phyloP scores from a whole-genome alignment of 1,140 invertebrate species.

The Zophobas atratus region DNA sequence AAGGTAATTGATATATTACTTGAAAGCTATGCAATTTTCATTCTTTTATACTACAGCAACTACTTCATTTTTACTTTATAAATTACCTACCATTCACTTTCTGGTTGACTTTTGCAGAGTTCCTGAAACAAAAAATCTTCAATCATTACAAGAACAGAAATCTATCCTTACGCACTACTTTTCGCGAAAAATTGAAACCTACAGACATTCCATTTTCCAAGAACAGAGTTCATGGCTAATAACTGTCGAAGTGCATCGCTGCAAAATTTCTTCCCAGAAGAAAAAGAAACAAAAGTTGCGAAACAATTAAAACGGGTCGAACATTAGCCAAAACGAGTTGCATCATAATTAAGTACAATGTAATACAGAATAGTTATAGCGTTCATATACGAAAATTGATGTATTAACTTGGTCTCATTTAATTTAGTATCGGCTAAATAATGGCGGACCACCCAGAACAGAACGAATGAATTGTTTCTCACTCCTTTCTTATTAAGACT shows the following conservation, averaged over 20 bases:
- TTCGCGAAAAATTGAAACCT: too few relatives aligned
- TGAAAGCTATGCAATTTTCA: too few relatives aligned
- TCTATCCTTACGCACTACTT: too few relatives aligned
- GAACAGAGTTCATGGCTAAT: too few relatives aligned
- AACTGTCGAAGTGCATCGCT: too few relatives aligned
- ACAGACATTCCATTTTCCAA: too few relatives aligned
- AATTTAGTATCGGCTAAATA: conserved; percentile 55
- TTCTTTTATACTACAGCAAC: neutral
- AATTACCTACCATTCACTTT: conserved; percentile 11
- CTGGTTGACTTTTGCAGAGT: conserved; percentile 31
- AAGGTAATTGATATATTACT: too few relatives aligned
- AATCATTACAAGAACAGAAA: neutral
- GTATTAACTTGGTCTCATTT: conserved; percentile 54
- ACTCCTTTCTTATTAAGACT: conserved; percentile 46
- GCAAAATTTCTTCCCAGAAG: neutral
- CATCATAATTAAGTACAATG: conserved; percentile 55
- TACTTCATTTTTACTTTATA: neutral
- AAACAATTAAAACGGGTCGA: conserved; percentile 23
- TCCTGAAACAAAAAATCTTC: conserved; percentile 31
- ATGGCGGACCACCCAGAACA: conserved; percentile 53
- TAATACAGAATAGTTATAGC: conserved; percentile 52
- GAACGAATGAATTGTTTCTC: conserved; percentile 40
- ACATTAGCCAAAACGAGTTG: conserved; percentile 26
- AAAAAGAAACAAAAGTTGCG: conserved; percentile 6
- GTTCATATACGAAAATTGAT: conserved; percentile 56